These are phyloP conservation scores for Drosophila vallismaia DNA, from an alignment of 2,888 invertebrate genomes.

Conservation along the genomic window DNA sequence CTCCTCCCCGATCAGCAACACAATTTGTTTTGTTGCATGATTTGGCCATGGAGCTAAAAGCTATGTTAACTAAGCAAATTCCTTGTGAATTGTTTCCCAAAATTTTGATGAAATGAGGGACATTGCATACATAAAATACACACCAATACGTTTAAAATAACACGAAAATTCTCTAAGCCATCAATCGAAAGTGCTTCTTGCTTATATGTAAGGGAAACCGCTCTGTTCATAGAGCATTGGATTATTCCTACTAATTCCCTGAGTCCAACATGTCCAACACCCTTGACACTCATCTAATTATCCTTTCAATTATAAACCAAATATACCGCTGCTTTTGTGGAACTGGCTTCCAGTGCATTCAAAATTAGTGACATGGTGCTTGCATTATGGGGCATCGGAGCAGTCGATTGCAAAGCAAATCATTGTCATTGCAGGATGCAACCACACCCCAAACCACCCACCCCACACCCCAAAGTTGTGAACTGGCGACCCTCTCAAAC, in stretches of 20 bases:
- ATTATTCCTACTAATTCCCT: conserved; percentile 7
- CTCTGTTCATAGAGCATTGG: background rate
- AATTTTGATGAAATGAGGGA: background rate
- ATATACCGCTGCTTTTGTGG: conserved; percentile 18
- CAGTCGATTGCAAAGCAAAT: conserved; percentile 68
- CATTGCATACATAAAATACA: conserved; percentile 6
- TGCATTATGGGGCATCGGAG: conserved; percentile 50
- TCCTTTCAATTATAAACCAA: conserved; percentile 69
- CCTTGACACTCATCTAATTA: conserved; percentile 67
- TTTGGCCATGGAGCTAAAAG: background rate
- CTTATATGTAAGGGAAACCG: background rate
- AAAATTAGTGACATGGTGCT: conserved; percentile 37
- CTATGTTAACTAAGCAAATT: conserved; percentile 2
- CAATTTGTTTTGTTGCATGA: conserved; percentile 15
- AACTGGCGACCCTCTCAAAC: conserved; percentile 30
- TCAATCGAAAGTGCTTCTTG: too few species aligned
- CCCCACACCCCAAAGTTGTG: conserved; percentile 12
- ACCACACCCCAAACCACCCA: conserved; percentile 34
- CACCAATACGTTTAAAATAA: background rate
- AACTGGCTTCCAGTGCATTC: conserved; percentile 15
- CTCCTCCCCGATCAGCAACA: background rate
- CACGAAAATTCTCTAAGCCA: background rate
- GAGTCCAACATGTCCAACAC: conserved; percentile 16
- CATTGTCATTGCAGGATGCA: conserved; percentile 72
- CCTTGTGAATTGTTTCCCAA: background rate